A percentile compares a stretch with the other conserved stretches of the same genome.
phyloP scores from a whole-genome alignment of 30 jellyfish, hydroid and myxozoan species.

The Cassiopea andromeda region DNA sequence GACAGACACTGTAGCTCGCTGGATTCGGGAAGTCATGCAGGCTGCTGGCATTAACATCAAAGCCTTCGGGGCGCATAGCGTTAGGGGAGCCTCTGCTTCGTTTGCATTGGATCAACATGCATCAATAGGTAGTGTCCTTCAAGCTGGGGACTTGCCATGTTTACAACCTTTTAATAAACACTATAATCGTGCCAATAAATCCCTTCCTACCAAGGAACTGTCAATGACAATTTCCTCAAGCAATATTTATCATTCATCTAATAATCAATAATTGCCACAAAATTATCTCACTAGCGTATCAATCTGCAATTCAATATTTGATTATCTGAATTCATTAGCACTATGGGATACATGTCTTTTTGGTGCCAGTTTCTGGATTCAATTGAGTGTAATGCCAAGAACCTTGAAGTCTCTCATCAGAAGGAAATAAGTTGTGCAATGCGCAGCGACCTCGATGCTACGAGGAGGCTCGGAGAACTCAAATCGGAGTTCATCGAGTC shows the following conservation, averaged over 20 bases:
- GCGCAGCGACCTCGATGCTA: too few species aligned
- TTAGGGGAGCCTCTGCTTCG: slow-evolving; percentile 33
- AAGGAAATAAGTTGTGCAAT: too few species aligned
- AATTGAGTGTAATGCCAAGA: too few species aligned
- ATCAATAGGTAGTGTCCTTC: not conserved
- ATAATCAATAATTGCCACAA: too few species aligned
- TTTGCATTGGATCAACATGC: not conserved
- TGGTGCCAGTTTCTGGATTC: too few species aligned
- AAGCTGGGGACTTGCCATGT: not conserved
- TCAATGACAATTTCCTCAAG: not conserved
- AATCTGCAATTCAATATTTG: too few species aligned
- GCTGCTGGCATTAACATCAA: not conserved
- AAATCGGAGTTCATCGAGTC: too few species aligned
- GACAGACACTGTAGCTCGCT: slow-evolving; percentile 19
- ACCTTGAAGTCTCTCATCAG: too few species aligned
- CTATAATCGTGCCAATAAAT: not conserved
- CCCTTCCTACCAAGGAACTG: not conserved
- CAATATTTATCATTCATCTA: not conserved
- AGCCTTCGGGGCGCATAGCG: slow-evolving; percentile 15
- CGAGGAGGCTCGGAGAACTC: too few species aligned
- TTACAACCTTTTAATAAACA: not conserved
- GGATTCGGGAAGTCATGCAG: slow-evolving; percentile 23
- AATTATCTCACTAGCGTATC: too few species aligned
- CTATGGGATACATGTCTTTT: too few species aligned
- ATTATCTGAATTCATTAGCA: too few species aligned